Evolutionary conservation across 2,113 vertebrate genomes (phyloP).

Genomic region (Sapayoa aenigma): DNA sequence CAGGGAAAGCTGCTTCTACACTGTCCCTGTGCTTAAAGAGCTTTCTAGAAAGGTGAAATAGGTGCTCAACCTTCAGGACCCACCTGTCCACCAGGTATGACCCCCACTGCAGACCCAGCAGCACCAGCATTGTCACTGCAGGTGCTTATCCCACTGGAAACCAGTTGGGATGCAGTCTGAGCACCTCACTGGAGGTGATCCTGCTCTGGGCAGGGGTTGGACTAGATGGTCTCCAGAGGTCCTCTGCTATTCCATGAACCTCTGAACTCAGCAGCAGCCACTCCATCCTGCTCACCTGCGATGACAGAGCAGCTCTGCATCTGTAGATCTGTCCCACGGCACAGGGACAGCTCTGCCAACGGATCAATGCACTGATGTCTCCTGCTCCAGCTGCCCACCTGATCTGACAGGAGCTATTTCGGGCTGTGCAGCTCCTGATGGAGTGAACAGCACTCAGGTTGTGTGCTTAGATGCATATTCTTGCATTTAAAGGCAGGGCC

Average conservation of each 20-base stretch:
- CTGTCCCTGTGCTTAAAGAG: neutral
- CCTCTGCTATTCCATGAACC: neutral
- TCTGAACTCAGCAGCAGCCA: neutral
- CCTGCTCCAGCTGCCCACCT: neutral
- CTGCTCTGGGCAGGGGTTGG: neutral
- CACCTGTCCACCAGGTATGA: neutral
- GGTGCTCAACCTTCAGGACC: neutral
- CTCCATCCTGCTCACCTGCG: neutral
- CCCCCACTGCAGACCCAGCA: neutral
- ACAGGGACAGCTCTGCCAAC: fast-evolving
- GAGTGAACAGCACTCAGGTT: neutral
- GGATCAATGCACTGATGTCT: neutral
- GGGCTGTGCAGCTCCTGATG: neutral
- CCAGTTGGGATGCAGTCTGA: neutral
- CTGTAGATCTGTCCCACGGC: neutral
- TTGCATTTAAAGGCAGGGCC: neutral
- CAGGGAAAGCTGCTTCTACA: neutral
- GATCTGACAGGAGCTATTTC: neutral
- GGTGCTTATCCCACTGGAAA: neutral
- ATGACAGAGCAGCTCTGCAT: neutral
- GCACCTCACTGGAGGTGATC: neutral
- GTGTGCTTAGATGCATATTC: neutral
- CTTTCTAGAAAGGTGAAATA: neutral
- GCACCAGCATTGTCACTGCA: neutral
- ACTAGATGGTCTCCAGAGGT: neutral